Percentiles rank a stretch among this genome's conserved stretches.
phyloP scores from a whole-genome alignment of 2,113 vertebrate genomes.

The Apus apus region DNA sequence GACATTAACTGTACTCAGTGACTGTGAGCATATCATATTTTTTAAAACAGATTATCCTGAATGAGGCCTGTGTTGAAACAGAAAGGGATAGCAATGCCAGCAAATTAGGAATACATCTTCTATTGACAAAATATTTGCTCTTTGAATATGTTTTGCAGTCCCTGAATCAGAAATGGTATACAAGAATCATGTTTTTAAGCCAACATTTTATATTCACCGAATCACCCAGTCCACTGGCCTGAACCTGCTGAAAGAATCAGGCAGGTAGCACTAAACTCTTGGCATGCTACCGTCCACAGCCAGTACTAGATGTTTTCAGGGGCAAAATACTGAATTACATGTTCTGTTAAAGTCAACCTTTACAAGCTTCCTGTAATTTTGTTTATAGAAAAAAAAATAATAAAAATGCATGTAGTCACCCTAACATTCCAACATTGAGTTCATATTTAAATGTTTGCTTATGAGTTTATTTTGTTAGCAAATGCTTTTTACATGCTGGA shows the following conservation, averaged over 20 bases:
- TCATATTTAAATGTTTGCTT: slow-evolving; percentile 3
- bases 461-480: slow-evolving; percentile 48
- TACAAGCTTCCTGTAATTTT: background rate
- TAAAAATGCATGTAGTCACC: background rate
- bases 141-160: background rate
- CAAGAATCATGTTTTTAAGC: background rate
- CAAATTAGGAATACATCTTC: background rate
- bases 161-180: background rate
- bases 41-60: background rate
- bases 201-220: background rate
- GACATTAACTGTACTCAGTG: background rate
- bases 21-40: background rate
- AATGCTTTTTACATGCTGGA: slow-evolving; percentile 20
- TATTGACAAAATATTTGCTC: background rate
- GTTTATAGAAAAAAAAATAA: background rate
- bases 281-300: background rate
- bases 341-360: background rate
- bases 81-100: background rate
- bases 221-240: background rate
- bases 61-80: background rate
- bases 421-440: background rate
- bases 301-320: background rate
- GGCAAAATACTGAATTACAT: background rate
- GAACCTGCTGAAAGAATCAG: background rate
- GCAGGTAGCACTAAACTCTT: background rate